These are phyloP conservation scores for Anguilla megastoma DNA, from an alignment of 2,797 vertebrate genomes.

Conservation along the genomic window DNA sequence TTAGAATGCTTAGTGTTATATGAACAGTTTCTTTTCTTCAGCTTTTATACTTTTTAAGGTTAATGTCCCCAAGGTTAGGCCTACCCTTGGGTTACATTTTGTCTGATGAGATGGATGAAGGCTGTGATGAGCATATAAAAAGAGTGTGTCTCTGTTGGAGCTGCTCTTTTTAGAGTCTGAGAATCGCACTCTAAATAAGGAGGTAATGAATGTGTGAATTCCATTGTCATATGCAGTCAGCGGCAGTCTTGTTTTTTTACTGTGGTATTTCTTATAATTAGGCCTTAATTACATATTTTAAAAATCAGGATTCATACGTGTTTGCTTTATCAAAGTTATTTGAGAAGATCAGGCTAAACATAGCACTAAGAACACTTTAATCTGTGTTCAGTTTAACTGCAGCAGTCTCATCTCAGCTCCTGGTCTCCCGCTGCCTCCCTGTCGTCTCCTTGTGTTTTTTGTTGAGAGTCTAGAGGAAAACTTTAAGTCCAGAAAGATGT, in stretches of 20 bases:
- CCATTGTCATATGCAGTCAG: background rate
- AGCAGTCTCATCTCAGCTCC: background rate
- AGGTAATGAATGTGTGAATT: background rate
- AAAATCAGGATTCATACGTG: background rate
- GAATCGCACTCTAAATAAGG: background rate
- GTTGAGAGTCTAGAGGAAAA: background rate
- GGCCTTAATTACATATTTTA: background rate
- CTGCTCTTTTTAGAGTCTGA: background rate
- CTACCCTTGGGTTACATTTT: background rate
- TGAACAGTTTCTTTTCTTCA: background rate
- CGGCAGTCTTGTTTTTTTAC: background rate
- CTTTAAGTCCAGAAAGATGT: background rate
- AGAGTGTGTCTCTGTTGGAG: background rate
- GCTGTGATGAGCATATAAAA: conserved; percentile 20
- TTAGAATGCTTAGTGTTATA: background rate
- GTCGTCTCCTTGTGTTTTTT: background rate
- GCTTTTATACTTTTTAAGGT: too few species aligned
- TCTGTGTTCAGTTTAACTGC: background rate
- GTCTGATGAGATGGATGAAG: conserved; percentile 1
- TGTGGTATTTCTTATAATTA: background rate
- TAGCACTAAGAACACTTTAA: background rate
- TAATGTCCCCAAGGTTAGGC: conserved; percentile 19
- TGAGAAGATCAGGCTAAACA: background rate
- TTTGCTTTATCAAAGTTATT: background rate
- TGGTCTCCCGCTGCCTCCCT: background rate